Conservation (phyloP, 2,797 vertebrate genomes). For the Helarctos malayanus region DNA sequence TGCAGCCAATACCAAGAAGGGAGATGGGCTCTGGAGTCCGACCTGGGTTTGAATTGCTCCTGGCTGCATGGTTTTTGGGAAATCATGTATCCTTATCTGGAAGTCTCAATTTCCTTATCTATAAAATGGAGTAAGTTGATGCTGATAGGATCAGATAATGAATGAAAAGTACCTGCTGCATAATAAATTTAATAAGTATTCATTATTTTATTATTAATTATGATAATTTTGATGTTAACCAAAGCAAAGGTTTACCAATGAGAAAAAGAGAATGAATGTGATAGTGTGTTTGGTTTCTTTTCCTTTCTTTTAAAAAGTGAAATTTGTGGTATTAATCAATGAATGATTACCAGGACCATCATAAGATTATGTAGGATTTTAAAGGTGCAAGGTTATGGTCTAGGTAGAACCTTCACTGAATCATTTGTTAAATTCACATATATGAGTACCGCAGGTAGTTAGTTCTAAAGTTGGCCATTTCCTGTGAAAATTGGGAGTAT, state of each 20-base stretch:
- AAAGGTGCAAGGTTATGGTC: neutral
- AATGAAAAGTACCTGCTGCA: neutral
- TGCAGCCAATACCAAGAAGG: neutral
- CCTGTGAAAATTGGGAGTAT: neutral
- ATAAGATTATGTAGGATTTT: neutral
- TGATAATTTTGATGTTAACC: conserved; percentile 17
- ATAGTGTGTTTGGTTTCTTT: neutral
- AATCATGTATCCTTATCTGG: neutral
- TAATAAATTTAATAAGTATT: neutral
- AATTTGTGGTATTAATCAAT: neutral
- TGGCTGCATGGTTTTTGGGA: neutral
- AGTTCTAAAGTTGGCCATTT: conserved; percentile 6
- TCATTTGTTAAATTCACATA: conserved; percentile 4
- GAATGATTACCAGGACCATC: neutral
- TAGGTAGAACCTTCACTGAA: conserved; percentile 5
- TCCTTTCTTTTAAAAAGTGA: conserved; percentile 16
- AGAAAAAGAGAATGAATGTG: neutral
- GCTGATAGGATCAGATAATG: neutral
- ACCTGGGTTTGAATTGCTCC: neutral
- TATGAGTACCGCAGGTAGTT: neutral
- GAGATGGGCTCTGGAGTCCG: neutral
- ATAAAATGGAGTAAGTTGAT: conserved; percentile 20
- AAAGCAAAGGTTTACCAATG: conserved; percentile 28
- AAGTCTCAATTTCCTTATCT: conserved; percentile 4
- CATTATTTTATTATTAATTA: conserved; percentile 17